These are phyloP conservation scores for Lates calcarifer DNA, from an alignment of 2,113 vertebrate genomes.

Conservation along the genomic window DNA sequence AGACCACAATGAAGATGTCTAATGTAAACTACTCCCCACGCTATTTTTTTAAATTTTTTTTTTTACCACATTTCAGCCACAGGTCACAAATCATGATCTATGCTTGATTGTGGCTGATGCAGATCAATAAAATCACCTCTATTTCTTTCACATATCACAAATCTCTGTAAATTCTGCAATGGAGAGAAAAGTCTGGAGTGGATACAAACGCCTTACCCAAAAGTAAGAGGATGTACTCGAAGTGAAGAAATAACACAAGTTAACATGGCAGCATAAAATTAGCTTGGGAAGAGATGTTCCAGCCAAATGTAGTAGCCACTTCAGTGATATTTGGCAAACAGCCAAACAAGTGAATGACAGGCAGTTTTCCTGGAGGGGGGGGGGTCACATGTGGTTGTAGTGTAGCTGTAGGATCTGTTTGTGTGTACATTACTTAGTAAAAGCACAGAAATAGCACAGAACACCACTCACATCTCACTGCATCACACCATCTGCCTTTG, in stretches of 20 bases:
- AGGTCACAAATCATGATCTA: too few relatives aligned
- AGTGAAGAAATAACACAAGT: slow-evolving; percentile 20
- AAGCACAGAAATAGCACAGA: slow-evolving; percentile 21
- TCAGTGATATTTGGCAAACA: slow-evolving; percentile 38
- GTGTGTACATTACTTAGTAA: not conserved
- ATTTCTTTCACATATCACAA: too few relatives aligned
- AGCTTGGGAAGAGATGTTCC: not conserved
- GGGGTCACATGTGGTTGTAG: not conserved
- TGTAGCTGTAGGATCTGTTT: slow-evolving; percentile 12
- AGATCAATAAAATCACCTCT: too few relatives aligned
- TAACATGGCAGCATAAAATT: slow-evolving; percentile 27
- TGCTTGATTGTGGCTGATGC: too few relatives aligned
- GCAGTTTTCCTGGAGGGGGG: not conserved
- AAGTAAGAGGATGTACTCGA: slow-evolving; percentile 21
- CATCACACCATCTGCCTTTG: slow-evolving; percentile 20
- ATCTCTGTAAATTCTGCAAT: too few relatives aligned
- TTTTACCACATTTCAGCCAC: too few relatives aligned
- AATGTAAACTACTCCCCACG: too few relatives aligned
- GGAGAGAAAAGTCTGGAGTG: not conserved
- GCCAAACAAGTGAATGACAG: slow-evolving; percentile 45
- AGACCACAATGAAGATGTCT: too few relatives aligned
- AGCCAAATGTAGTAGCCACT: slow-evolving; percentile 15
- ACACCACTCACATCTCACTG: not conserved
- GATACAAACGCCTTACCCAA: not conserved
- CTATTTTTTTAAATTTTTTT: too few relatives aligned